phyloP scores from a whole-genome alignment of 1,140 invertebrate genomes.

The Marisa cornuarietis region DNA sequence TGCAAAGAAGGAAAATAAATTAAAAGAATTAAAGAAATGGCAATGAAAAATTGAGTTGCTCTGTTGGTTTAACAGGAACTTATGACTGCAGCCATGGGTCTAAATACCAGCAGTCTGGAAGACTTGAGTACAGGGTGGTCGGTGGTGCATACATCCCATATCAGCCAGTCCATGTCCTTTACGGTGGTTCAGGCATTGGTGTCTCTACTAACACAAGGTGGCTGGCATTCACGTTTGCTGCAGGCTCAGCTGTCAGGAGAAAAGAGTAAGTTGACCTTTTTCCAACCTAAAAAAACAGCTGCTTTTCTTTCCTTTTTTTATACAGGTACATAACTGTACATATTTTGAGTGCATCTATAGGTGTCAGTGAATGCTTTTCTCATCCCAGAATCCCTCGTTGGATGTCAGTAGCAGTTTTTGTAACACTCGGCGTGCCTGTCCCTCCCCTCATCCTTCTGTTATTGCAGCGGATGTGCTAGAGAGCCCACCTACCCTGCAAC shows the following conservation, averaged over 20 bases:
- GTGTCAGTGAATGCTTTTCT: too few species aligned
- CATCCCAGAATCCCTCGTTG: too few species aligned
- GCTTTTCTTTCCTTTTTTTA: too few species aligned
- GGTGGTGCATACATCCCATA: constrained; percentile 18
- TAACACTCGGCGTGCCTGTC: too few species aligned
- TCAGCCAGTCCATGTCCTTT: constrained; percentile 63
- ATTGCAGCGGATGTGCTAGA: background rate
- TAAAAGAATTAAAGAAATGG: too few species aligned
- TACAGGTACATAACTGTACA: too few species aligned
- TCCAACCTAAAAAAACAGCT: too few species aligned
- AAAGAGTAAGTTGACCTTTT: constrained; percentile 25
- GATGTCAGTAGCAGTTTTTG: too few species aligned
- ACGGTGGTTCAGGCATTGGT: constrained; percentile 74
- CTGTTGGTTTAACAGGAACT: constrained; percentile 67
- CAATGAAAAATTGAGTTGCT: background rate
- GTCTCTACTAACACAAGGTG: constrained; percentile 62
- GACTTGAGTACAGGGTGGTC: constrained; percentile 25
- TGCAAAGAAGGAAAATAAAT: too few species aligned
- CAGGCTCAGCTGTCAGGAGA: constrained; percentile 38
- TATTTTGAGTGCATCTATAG: too few species aligned
- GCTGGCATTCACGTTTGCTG: constrained; percentile 36
- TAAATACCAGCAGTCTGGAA: constrained; percentile 32
- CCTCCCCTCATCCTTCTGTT: background rate
- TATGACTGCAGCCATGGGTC: constrained; percentile 68
- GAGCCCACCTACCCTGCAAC: too few species aligned